Percentiles rank a stretch among this genome's conserved stretches.
Conservation (phyloP, 2,797 vertebrate species). For the Helarctos malayanus region DNA sequence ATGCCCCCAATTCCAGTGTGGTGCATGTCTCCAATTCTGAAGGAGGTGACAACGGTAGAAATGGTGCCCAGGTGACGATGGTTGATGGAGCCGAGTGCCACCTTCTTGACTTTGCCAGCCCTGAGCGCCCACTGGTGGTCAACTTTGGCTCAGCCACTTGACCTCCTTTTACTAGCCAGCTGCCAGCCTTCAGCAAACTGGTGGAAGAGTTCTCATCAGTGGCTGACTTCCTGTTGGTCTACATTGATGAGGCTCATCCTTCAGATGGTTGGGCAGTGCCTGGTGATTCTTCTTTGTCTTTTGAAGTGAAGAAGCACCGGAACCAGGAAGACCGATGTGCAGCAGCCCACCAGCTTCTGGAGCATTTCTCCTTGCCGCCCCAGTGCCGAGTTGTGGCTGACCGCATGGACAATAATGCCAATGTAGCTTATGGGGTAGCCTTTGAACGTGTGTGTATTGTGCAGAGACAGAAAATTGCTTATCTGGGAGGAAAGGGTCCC, state of each 20-base stretch:
- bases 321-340: constrained; percentile 96
- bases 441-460: constrained; percentile 98
- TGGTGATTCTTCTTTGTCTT: constrained; percentile 92
- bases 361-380: constrained; percentile 95
- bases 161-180: constrained; percentile 97
- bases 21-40: constrained; percentile 91
- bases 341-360: constrained; percentile 94
- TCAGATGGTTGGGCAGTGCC: constrained; percentile 98
- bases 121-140: constrained; percentile 96
- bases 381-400: constrained; percentile 97
- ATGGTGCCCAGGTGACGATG: constrained; percentile 83
- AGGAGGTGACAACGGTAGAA: constrained; percentile 66
- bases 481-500: constrained; percentile 97
- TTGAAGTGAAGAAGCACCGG: constrained; percentile 95
- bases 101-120: constrained; percentile 96
- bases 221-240: constrained; percentile 98
- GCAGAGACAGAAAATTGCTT: constrained; percentile 96
- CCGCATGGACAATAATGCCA: constrained; percentile 99
- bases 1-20: constrained; percentile 97
- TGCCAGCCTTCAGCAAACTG: constrained; percentile 96
- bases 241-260: constrained; percentile 99
- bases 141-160: constrained; percentile 99
- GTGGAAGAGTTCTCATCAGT: constrained; percentile 97
- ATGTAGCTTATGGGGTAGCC: constrained; percentile 96
- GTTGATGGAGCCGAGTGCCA: constrained; percentile 89